These are phyloP conservation scores for Apodemus sylvaticus DNA, from an alignment of 2,113 vertebrate species.

Conservation along the genomic window DNA sequence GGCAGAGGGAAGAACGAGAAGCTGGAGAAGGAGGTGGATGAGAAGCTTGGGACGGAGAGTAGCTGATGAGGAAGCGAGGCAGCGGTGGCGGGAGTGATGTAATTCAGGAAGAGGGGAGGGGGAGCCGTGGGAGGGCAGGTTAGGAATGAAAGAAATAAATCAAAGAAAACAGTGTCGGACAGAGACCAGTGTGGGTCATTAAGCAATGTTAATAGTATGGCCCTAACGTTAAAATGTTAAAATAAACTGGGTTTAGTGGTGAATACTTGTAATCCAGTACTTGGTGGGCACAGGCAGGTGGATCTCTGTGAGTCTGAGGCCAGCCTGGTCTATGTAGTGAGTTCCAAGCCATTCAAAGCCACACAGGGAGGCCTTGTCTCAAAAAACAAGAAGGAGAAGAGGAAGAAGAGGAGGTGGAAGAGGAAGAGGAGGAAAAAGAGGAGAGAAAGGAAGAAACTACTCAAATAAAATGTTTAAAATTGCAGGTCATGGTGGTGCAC, in stretches of 20 bases:
- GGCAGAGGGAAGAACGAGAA: background rate
- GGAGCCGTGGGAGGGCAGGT: background rate
- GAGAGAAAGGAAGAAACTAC: background rate
- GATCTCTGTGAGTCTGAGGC: background rate
- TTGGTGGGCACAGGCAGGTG: background rate
- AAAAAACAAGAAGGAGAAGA: no score
- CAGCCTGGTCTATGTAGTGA: background rate
- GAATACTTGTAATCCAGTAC: background rate
- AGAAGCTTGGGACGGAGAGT: background rate
- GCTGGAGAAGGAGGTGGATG: background rate
- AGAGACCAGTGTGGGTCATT: background rate
- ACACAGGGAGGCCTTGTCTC: background rate
- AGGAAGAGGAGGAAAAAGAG: accelerated
- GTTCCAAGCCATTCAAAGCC: background rate
- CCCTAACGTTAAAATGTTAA: background rate
- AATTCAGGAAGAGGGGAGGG: background rate
- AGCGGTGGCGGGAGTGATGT: background rate
- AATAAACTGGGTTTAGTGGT: background rate
- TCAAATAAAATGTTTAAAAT: constrained; percentile 5
- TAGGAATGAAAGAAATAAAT: background rate
- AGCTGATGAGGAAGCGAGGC: background rate
- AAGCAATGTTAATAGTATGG: background rate
- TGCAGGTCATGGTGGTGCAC: no score
- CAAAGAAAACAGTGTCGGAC: background rate
- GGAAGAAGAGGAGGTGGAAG: no score